phyloP scores from a whole-genome alignment of 2,888 invertebrate species.

The Aspidiotus destructor region DNA sequence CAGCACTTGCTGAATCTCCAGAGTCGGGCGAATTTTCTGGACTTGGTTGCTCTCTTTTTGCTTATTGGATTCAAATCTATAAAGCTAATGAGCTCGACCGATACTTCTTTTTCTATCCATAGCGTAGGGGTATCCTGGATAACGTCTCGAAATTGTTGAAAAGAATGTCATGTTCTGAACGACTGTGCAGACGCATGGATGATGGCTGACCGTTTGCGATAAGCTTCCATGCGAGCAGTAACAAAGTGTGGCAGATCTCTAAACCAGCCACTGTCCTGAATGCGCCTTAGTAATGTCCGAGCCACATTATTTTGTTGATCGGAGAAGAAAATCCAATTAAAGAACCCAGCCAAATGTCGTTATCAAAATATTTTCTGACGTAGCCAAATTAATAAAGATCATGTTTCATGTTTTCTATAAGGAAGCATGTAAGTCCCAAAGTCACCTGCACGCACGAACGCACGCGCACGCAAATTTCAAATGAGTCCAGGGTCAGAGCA shows the following conservation, averaged over 20 bases:
- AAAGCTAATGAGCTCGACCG: slow-evolving; percentile 9
- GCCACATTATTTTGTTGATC: slow-evolving; percentile 12
- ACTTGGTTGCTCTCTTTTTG: too few species aligned
- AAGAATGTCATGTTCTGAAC: slow-evolving; percentile 6
- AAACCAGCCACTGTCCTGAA: slow-evolving; percentile 12
- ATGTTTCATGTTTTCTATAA: too few species aligned
- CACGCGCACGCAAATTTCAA: too few species aligned
- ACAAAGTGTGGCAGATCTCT: slow-evolving; percentile 10
- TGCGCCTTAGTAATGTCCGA: slow-evolving; percentile 11
- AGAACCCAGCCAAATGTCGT: too few species aligned
- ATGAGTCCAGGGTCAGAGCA: too few species aligned
- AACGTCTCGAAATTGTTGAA: slow-evolving; percentile 6
- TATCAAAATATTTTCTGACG: too few species aligned
- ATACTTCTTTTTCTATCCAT: slow-evolving; percentile 2
- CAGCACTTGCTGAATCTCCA: too few species aligned
- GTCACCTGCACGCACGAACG: too few species aligned
- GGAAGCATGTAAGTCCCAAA: too few species aligned
- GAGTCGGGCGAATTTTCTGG: too few species aligned
- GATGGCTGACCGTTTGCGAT: slow-evolving; percentile 8
- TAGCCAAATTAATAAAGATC: too few species aligned
- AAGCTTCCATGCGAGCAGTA: slow-evolving; percentile 9
- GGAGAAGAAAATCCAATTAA: slow-evolving; percentile 9
- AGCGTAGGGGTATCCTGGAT: slow-evolving; percentile 5
- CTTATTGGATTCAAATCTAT: background rate
- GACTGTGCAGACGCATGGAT: slow-evolving; percentile 10